Percentiles rank a stretch among this genome's conserved stretches.
Conservation (phyloP, 2,797 vertebrate genomes). For the Danio aesculapii region DNA sequence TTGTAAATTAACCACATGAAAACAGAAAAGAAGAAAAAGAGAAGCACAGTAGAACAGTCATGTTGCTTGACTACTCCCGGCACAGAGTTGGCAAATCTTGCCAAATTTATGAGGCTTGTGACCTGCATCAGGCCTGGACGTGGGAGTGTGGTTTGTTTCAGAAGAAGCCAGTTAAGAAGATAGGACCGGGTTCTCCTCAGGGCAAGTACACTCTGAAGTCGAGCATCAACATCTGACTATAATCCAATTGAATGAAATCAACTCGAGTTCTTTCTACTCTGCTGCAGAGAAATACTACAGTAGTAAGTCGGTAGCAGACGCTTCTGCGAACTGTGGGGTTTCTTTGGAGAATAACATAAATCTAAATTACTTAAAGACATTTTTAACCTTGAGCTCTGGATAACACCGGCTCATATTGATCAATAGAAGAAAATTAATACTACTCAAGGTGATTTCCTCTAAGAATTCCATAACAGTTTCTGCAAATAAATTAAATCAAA, state of each 20-base stretch:
- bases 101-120: conserved; percentile 22
- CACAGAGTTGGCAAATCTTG: not conserved
- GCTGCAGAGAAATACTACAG: not conserved
- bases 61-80: not conserved
- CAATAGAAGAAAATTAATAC: conserved; percentile 47
- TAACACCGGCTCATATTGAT: conserved; percentile 21
- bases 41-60: not conserved
- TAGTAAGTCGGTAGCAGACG: not conserved
- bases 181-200: not conserved
- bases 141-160: conserved; percentile 26
- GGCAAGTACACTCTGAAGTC: conserved; percentile 1
- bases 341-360: not conserved
- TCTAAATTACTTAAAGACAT: not conserved
- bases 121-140: conserved; percentile 10
- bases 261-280: conserved; percentile 2
- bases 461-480: conserved; percentile 31
- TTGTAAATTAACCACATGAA: not conserved
- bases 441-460: not conserved
- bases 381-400: conserved; percentile 28
- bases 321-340: not conserved
- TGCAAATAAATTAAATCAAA: conserved; percentile 23
- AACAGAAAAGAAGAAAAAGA: not conserved
- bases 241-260: conserved; percentile 23
- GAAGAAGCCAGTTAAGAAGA: conserved; percentile 7
- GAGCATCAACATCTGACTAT: conserved; percentile 15